phyloP scores from a whole-genome alignment of 1,140 invertebrate species.

The Rhyacophila brunnea region DNA sequence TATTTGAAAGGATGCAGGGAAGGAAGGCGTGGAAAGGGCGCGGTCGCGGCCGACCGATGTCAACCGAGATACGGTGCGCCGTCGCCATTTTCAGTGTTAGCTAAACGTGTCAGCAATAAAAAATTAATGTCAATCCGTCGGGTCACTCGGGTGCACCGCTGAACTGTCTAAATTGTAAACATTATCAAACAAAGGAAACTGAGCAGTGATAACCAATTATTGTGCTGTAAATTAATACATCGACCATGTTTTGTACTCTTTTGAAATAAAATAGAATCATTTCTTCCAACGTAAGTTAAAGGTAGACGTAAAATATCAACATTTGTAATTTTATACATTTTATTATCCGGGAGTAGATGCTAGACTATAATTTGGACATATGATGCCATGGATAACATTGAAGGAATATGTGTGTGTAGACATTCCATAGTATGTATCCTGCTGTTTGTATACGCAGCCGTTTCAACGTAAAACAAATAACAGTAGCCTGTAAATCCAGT shows the following conservation, averaged over 20 bases:
- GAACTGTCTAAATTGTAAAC: background rate
- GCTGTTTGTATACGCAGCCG: slow-evolving; percentile 6
- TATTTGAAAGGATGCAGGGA: slow-evolving; percentile 12
- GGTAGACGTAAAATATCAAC: slow-evolving; percentile 35
- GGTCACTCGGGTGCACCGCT: background rate
- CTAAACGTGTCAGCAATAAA: slow-evolving; percentile 12
- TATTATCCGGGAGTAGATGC: slow-evolving; percentile 34
- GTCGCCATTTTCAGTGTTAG: background rate
- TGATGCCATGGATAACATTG: slow-evolving; percentile 33
- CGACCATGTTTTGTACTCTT: slow-evolving; percentile 33
- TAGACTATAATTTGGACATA: slow-evolving; percentile 32
- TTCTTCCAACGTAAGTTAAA: slow-evolving; percentile 36
- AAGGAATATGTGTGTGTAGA: slow-evolving; percentile 32
- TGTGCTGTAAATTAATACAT: slow-evolving; percentile 20
- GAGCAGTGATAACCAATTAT: slow-evolving; percentile 4
- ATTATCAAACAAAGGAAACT: slow-evolving; percentile 8
- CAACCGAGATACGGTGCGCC: background rate
- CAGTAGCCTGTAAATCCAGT: slow-evolving; percentile 16
- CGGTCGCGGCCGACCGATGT: slow-evolving; percentile 5
- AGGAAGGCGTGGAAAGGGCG: slow-evolving; percentile 7
- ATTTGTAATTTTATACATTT: slow-evolving; percentile 37
- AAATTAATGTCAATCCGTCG: background rate
- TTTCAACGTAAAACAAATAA: slow-evolving; percentile 8
- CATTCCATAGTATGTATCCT: slow-evolving; percentile 33
- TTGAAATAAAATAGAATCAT: slow-evolving; percentile 25